Evolutionary conservation across 2,888 invertebrate genomes (phyloP), one percentile per base, ranked within the genome.

Genomic region (Mechanitis mazaeus): DNA sequence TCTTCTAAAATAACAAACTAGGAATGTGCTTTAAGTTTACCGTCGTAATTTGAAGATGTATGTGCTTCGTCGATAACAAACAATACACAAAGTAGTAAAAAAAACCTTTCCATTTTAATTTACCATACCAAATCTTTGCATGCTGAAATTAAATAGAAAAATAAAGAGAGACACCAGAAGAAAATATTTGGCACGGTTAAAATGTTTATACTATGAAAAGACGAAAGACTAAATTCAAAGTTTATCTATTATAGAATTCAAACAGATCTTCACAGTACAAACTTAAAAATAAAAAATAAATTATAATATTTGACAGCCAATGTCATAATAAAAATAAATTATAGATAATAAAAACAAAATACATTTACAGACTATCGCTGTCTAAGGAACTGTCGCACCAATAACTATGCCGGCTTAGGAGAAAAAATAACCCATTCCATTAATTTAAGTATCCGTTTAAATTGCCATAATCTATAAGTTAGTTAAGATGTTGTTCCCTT

Each of bases 31-130:
- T 56, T 38, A 55, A 61, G 71, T 78, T 80, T 80, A 85, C 86
- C 85, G 68, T 85, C 81, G 63, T 84, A 86, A 46, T 42, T 42
- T 42, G 80, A 70, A 60, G 79, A 72, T 11, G 79, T 72, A 60
- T 78, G 69, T 46, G 73, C 76, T 64, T 66, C 67, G 28, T 68
- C 63, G 67, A 76, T 69, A 68, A 77, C 56, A 56, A 65, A 59
- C 54, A 66, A 63, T 61, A 68, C 55, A 55, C 38, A 45, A 58
- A 61, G 35, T 31, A 66, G 45, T 38, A 63, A 20, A 35, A 46
- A 60, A 5, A 50, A 46, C 45, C 45, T 38, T 33, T 50, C 20
- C 47, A 33, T 42, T 56, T 58, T 64, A 64, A 62, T 45, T 54
- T 64, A 42, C 31, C 20, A 58, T 46, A 28, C 7, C 1, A 50